Evolutionary conservation across 2,888 invertebrate genomes (phyloP), one percentile per base, ranked within the genome.

Genomic region (Lissonota sp.): DNA sequence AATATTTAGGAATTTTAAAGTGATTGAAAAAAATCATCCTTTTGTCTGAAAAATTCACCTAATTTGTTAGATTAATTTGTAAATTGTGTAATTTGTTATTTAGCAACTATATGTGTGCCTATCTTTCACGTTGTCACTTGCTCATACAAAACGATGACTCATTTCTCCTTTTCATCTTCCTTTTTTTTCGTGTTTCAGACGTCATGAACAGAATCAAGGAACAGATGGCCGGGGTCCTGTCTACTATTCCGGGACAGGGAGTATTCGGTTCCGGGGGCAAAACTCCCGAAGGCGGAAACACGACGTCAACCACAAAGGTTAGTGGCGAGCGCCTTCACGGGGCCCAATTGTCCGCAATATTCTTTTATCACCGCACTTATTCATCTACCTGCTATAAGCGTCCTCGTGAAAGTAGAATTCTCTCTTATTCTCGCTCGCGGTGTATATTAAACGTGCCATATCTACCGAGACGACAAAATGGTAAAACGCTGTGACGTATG

Each of bases 231-330:
- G 71, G 80, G 14, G 75, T 87, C 58, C 60, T 90, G 62, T 80
- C 85, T 49, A 51, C 49, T 66, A 51, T 84, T 73, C 71, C 86
- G 16, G 84, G 83, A 51, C 79, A 83, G 14, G 83, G 79, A 46
- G 64, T 66, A 63, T 75, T 86, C 53, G 51, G 70, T 10, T 83
- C 87, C 63, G 87, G 87, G 86, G 83, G 81, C 40, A 86, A 87
- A 51, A 83, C 89, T 81, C 92, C 91, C 42, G 90, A 91, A 80
- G 89, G 89, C 74, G 90, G 89, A 26, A 91, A 92, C 84, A 87
- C 87, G 51, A 92, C 92, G 12, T 92, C 92, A 14, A 90, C 88
- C 16, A 89, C 87, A 72, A 91, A 91, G 88, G 92, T 92, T 84
- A 88, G 86, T 26, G 1, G 26, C 26, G 26, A 26, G 26, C 26